Evolutionary conservation across 2,797 vertebrate species (phyloP), one percentile per base, ranked within the genome.

Genomic region (Darevskia mixta): DNA sequence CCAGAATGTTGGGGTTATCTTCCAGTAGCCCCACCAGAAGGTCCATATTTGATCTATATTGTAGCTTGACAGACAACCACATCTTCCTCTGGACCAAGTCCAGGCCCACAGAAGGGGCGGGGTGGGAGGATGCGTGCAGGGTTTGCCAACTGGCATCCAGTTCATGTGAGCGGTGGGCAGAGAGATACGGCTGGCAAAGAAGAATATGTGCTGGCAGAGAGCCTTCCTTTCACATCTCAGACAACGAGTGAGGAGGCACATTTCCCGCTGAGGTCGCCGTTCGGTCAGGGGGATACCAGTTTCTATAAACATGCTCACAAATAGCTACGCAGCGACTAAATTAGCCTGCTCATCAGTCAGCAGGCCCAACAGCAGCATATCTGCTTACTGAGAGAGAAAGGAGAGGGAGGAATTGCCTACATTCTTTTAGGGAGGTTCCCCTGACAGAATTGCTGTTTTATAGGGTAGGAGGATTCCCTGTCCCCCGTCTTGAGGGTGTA

Each of bases 221-320:
- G 77, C 78, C 83, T 80, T 3, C 64, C 3, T 83, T 78, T 88
- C 64, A 38, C n/a, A 73, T 73, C 25, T 73, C 67, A 75, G 69
- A 85, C 78, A 85, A 85, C 41, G 5, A 41, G 43, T 13, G 3
- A 78, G 72, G 45, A 71, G 75, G 35, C 75, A 13, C 29, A 49
- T 85, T 88, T 80, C 83, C 55, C 43, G 49, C 35, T 6, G 69
- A 85, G 86, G 87, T 85, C 83, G 66, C 7, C 77, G 43, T 81
- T 66, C 71, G 83, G 83, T 35, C 6, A 29, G 67, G 45, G 76
- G 72, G 86, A 38, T 69, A 83, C 61, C 78, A 25, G 71, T 75
- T 23, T 67, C 77, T 66, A 81, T 41, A 85, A 85, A 89, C 83
- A 76, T 25, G 32, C 35, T 81, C 13, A 41, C 77, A 85, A 85